Percentiles rank a stretch among this genome's conserved stretches.
phyloP scores from a whole-genome alignment of 2,888 invertebrate species.

The Stenodema calcarata region DNA sequence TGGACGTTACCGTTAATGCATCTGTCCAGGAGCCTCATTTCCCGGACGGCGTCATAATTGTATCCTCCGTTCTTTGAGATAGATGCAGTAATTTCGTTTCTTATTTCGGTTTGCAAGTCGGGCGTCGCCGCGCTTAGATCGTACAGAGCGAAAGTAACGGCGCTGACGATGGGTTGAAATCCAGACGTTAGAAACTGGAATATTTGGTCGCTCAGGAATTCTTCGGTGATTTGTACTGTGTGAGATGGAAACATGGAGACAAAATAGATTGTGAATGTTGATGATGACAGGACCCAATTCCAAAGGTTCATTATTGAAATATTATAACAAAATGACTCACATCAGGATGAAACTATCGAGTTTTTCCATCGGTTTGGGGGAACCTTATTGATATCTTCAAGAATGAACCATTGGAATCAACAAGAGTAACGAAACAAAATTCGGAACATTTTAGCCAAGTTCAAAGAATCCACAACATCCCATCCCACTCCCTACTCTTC shows the following conservation, averaged over 20 bases:
- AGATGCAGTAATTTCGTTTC: not conserved
- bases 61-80: not conserved
- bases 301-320: no score
- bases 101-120: not conserved
- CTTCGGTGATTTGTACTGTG: constrained; percentile 5
- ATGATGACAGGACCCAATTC: no score
- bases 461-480: no score
- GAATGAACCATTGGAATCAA: no score
- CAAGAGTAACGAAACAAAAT: no score
- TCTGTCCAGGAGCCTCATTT: constrained; percentile 26
- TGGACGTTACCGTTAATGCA: constrained; percentile 10
- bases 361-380: no score
- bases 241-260: not conserved
- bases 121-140: not conserved
- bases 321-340: no score
- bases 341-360: no score
- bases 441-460: no score
- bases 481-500: no score
- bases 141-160: constrained; percentile 14
- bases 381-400: no score
- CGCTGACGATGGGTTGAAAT: constrained; percentile 24
- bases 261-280: no score
- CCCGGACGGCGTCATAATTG: constrained; percentile 29
- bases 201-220: not conserved
- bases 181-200: constrained; percentile 34